Percentiles rank a stretch among this genome's conserved stretches.
Evolutionary conservation across 2,888 invertebrate species (phyloP).

Genomic region (Eupithecia dodoneata): DNA sequence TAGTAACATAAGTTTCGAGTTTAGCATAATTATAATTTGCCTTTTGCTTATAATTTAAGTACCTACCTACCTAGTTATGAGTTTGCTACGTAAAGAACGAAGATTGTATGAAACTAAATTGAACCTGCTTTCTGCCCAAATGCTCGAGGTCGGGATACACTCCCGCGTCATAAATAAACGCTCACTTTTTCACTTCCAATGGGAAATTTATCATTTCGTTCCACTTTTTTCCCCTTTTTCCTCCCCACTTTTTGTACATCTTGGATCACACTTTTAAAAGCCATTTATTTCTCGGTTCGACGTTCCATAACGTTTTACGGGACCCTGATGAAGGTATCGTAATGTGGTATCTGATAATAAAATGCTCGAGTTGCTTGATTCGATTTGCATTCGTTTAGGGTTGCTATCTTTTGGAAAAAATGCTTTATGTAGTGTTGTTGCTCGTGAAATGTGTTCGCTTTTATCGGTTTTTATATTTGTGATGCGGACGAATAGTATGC

Average conservation of each 20-base stretch:
- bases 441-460: slow-evolving; percentile 27
- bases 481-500: not conserved
- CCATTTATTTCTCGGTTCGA: slow-evolving; percentile 78
- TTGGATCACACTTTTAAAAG: slow-evolving; percentile 81
- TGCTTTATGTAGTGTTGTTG: slow-evolving; percentile 40
- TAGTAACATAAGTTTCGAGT: not conserved
- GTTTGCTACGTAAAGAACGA: not conserved
- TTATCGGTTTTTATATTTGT: slow-evolving; percentile 13
- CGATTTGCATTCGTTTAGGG: slow-evolving; percentile 68
- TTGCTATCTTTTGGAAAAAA: slow-evolving; percentile 52
- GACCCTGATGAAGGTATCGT: slow-evolving; percentile 77
- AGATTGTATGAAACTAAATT: not conserved
- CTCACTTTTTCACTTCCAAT: slow-evolving; percentile 77
- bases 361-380: slow-evolving; percentile 72
- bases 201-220: slow-evolving; percentile 80
- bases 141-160: slow-evolving; percentile 66
- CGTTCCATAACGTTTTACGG: slow-evolving; percentile 70
- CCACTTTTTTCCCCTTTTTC: slow-evolving; percentile 69
- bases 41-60: not conserved
- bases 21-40: not conserved
- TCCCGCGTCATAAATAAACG: slow-evolving; percentile 78
- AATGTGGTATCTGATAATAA: slow-evolving; percentile 77
- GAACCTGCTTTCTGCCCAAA: slow-evolving; percentile 49
- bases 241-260: slow-evolving; percentile 76
- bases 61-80: not conserved